Evolutionary conservation across 2,797 vertebrate genomes (phyloP), one percentile per base, ranked within the genome.

Genomic region (Zenarchopterus dispar): DNA sequence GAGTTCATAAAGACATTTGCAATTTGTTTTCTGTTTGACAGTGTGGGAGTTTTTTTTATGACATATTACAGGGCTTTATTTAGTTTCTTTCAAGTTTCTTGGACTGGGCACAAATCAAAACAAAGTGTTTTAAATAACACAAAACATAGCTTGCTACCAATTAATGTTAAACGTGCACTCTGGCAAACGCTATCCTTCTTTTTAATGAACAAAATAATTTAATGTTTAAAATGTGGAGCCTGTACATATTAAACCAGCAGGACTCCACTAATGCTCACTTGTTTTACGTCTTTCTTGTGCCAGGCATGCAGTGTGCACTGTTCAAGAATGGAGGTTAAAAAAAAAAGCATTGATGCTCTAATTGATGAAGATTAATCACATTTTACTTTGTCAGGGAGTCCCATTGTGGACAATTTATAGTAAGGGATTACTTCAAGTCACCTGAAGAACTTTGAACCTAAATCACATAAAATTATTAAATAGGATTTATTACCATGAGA

Each of bases 71-170:
- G 15, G 36, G 36, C 36, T 39, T 15, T 39, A 5, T 39, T 5
- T 39, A 15, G 13, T 39, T 39, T 39, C 13, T 41, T 60, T 70
- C 13, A 52, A 49, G 36, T 73, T 36, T 62, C 28, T 70, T 79
- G 82, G 59, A 74, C 54, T 70, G 67, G 73, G 60, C 22, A 71
- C 72, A 56, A 72, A 81, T 86, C 56, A 71, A 62, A 78, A 61
- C 36, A 64, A 61, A 42, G 60, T 68, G 53, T 68, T 74, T 83
- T 64, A 56, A 69, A 63, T 62, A 61, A 49, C 33, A 66, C 86
- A 85, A 91, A 89, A 87, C 80, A 86, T 56, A 80, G 88, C 58
- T 44, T 87, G 76, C 87, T 85, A 89, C 80, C 53, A 86, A 83
- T 89, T 84, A 82, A 65, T 84, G 75, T 87, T 89, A 85, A 89